These are phyloP conservation scores for Pseudomugil tenellus DNA, from an alignment of 2,797 vertebrate species.

Conservation along the genomic window DNA sequence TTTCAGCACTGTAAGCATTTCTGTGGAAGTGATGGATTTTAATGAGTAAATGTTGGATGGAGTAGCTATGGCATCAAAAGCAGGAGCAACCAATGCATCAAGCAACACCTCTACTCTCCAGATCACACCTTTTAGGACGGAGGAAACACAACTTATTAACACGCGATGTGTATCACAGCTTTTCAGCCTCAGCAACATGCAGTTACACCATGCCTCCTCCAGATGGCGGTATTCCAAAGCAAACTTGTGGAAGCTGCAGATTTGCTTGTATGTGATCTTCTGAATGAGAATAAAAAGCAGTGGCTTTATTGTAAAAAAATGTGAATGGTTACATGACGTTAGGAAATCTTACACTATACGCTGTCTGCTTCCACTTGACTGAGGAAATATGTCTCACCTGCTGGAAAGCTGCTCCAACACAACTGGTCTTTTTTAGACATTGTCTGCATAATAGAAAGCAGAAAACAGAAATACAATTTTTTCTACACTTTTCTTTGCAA, in stretches of 20 bases:
- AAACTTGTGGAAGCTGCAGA: constrained; percentile 20
- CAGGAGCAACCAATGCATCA: constrained; percentile 3
- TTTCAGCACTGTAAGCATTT: constrained; percentile 55
- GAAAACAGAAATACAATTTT: background rate
- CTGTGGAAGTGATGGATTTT: constrained; percentile 18
- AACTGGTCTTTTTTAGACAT: background rate
- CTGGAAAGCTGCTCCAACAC: background rate
- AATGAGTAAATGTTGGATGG: constrained; percentile 24
- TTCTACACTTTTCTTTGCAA: constrained; percentile 12
- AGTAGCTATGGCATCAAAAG: constrained; percentile 11
- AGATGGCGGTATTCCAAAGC: constrained; percentile 74
- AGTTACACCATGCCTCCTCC: constrained; percentile 24
- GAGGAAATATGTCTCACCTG: background rate
- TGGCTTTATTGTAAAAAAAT: constrained; percentile 14
- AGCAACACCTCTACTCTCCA: background rate
- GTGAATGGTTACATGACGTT: constrained; percentile 7
- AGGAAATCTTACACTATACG: background rate
- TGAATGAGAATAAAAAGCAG: constrained; percentile 29
- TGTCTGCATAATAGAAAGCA: background rate
- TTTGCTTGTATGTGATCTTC: constrained; percentile 2
- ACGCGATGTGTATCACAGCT: background rate
- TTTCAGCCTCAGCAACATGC: background rate
- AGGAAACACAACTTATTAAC: constrained; percentile 3
- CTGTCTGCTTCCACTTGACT: background rate
- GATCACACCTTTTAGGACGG: background rate